Base-by-base conservation (phyloP, 2,888 invertebrate genomes). In the Ophioninae sp. region DNA sequence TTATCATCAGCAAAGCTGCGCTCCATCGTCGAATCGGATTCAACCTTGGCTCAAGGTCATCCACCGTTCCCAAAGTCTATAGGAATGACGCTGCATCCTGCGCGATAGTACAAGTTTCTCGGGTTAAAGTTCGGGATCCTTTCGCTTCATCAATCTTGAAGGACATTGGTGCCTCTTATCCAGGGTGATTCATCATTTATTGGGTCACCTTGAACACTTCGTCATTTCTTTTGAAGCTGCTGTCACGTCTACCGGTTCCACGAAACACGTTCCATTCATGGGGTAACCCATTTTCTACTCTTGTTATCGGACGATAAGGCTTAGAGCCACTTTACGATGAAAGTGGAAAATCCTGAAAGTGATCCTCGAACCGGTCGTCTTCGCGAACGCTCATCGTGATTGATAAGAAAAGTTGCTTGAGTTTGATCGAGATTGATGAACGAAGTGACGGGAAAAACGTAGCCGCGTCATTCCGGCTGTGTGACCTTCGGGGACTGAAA, bases 361-460 rank as follows among this genome's bases (percentile, higher is more conserved):
- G 65, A 72, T 61, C 30, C 61, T 56, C 23, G 37, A 50, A 57
- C 75, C 57, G 10, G 39, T 39, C 64, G 30, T 68, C 57, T 59
- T 20, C 64, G 37, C 39, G 2, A 50, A 50, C 44, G 69, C 69
- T 70, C 70, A 62, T 62, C 62, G 73, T 83, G 83, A 83, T 83
- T 83, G 80, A 83, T 83, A 83, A 56, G 68, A 68, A 80, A 83
- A 83, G 77, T 83, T 83, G 30, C 64, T 73, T 21, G 77, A 77
- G 77, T 77, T 80, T 80, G 77, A 83, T 83, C 77, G 73, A 69
- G 83, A 83, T 83, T 83, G 80, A 83, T 83, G 79, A 79, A 76
- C 67, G 69, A 77, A 81, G 37, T 64, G 44, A 79, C 23, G 10
- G 20, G 78, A 62, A 39, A 73, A 44, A 76, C 79, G 68, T 20